Evolutionary conservation across 2,888 invertebrate genomes (phyloP), one percentile per base, ranked within the genome.

Genomic region (Laothoe populi): DNA sequence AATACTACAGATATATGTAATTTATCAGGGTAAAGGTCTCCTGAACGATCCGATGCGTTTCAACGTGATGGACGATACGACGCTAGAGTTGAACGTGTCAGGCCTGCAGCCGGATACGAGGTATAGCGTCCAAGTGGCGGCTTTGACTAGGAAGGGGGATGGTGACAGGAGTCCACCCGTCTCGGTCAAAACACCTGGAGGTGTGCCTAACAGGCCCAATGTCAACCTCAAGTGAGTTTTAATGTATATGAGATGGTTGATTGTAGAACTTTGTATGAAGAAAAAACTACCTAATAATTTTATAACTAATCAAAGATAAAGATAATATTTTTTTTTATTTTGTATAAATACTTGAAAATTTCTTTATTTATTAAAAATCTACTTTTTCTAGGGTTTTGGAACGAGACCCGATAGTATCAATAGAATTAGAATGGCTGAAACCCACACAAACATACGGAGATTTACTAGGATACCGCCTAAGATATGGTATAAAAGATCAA

Each of bases 131-230:
- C 97, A 98, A 93, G 98, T 99, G 64, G 98, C 98, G 0, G 99
- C 99, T 0, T 94, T 99, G 66, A 99, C 99, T 3, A 94, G 98
- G 67, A 98, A 98, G 87, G 99, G 99, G 48, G 99, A 99, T 85
- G 99, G 99, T 21, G 97, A 97, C 84, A 94, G 98, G 69, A 98
- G 98, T 82, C 92, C 95, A 65, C 96, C 98, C 24, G 96, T 96
- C 63, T 95, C 95, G 65, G 96, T 98, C 1, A 96, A 95, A 87
- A 99, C 99, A 0, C 98, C 98, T 31, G 98, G 99, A 61, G 98
- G 98, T 69, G 98, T 98, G 61, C 98, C 98, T 44, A 96, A 96
- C 71, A 93, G 96, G 74, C 97, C 98, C 48, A 95, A 95, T 63
- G 95, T 98, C 60, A 96, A 94, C 77, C 93, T 97, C 57, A 97